These are phyloP conservation scores for Leptinotarsa lineolata DNA, from an alignment of 1,140 invertebrate genomes.

Conservation along the genomic window DNA sequence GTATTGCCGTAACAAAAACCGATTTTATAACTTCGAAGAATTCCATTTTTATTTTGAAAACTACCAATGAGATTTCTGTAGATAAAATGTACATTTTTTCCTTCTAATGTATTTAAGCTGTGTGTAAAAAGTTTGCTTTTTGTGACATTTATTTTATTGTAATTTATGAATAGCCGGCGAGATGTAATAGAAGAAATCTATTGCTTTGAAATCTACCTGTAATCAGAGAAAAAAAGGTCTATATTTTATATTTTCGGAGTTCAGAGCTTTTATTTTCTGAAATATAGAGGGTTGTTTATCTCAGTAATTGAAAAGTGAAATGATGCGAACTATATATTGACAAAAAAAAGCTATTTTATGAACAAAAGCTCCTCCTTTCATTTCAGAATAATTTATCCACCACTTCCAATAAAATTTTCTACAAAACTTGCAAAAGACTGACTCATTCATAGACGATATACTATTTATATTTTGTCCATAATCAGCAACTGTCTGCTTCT, in stretches of 20 bases:
- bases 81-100: constrained; percentile 9
- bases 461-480: background rate
- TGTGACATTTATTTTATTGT: constrained; percentile 9
- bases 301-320: background rate
- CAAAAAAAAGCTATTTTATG: background rate
- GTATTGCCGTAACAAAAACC: background rate
- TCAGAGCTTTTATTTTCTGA: background rate
- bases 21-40: background rate
- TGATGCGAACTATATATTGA: constrained; percentile 8
- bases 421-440: background rate
- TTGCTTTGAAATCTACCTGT: constrained; percentile 2
- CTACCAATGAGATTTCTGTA: constrained; percentile 8
- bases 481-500: background rate
- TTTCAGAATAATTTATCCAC: too few relatives aligned
- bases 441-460: background rate
- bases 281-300: background rate
- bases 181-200: background rate
- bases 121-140: constrained; percentile 3
- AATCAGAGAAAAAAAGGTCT: background rate
- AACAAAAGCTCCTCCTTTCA: constrained; percentile 1
- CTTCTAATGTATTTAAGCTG: background rate
- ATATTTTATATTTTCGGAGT: background rate
- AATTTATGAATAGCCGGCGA: background rate
- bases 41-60: constrained; percentile 7
- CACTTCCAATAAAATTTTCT: background rate